Conservation (phyloP, 2,888 invertebrate species). For the Pterobdella sp. region DNA sequence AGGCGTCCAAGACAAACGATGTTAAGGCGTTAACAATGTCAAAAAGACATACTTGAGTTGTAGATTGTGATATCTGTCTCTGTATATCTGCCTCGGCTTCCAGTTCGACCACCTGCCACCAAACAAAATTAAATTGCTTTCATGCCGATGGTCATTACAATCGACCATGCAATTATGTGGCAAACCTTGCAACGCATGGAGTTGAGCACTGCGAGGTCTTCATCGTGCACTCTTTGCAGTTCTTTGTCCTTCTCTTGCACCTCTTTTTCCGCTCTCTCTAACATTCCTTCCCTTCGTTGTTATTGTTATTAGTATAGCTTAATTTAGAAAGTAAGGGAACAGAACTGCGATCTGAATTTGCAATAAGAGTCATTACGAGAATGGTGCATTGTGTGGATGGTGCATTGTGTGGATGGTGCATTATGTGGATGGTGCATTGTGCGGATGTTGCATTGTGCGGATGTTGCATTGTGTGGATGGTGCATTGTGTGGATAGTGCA, state of each 20-base stretch:
- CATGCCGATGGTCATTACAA: background rate
- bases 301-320: too few relatives aligned
- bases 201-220: slow-evolving; percentile 55
- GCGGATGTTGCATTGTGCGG: too few relatives aligned
- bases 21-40: background rate
- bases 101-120: slow-evolving; percentile 47
- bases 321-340: too few relatives aligned
- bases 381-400: too few relatives aligned
- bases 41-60: slow-evolving; percentile 32
- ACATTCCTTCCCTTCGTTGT: slow-evolving; percentile 57
- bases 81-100: slow-evolving; percentile 43
- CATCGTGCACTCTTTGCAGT: slow-evolving; percentile 60
- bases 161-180: background rate
- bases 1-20: background rate
- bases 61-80: slow-evolving; percentile 43
- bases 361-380: too few relatives aligned
- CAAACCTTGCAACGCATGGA: slow-evolving; percentile 49
- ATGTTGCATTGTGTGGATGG: too few relatives aligned
- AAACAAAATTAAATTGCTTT: slow-evolving; percentile 31
- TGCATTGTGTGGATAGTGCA: too few relatives aligned
- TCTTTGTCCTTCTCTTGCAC: slow-evolving; percentile 59
- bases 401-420: too few relatives aligned
- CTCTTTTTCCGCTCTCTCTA: slow-evolving; percentile 62
- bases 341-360: too few relatives aligned
- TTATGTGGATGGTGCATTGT: too few relatives aligned